These are phyloP conservation scores for Ceyx melanurus DNA, from an alignment of 2,113 vertebrate species.

Conservation along the genomic window DNA sequence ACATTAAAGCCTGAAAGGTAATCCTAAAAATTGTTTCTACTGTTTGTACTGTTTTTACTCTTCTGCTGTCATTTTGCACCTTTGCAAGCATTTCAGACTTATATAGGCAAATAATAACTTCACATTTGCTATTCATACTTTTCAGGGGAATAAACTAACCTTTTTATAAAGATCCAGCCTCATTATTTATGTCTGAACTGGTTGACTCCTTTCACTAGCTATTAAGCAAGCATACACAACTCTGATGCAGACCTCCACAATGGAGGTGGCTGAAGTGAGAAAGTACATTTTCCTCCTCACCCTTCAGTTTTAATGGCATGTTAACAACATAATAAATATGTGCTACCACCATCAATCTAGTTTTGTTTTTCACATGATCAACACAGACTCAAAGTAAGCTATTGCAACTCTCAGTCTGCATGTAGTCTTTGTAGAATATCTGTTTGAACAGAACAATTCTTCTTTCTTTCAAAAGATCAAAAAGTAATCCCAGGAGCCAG, in stretches of 20 bases:
- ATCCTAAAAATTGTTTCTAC: neutral
- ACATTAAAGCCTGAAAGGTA: too few relatives aligned
- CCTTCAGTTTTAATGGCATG: neutral
- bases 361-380: neutral
- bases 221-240: neutral
- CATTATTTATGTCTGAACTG: neutral
- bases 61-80: neutral
- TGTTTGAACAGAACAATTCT: neutral
- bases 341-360: neutral
- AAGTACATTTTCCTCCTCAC: neutral
- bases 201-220: neutral
- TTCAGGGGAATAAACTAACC: neutral
- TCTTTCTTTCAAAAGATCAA: neutral
- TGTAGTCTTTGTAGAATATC: neutral
- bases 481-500: neutral
- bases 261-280: neutral
- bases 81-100: neutral
- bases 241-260: neutral
- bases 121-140: neutral
- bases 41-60: neutral
- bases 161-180: neutral
- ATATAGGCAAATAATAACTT: neutral
- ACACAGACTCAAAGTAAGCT: neutral
- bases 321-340: neutral
- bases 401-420: neutral